phyloP scores from a whole-genome alignment of 1,140 invertebrate species.

The Adelges cooleyi region DNA sequence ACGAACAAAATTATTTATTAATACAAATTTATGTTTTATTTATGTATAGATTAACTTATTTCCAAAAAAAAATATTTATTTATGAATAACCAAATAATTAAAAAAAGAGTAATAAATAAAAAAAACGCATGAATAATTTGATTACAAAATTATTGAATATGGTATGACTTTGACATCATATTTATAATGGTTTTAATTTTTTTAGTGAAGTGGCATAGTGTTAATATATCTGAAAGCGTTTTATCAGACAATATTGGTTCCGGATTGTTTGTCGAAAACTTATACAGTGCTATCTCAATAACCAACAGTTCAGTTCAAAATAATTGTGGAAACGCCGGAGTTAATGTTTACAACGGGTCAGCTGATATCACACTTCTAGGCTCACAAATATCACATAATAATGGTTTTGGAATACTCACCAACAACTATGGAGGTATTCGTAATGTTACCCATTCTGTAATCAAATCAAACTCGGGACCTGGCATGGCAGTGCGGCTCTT shows the following conservation, averaged over 20 bases:
- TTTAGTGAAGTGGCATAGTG: constrained; percentile 19
- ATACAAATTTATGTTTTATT: too few species aligned
- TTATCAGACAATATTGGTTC: constrained; percentile 17
- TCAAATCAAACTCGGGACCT: constrained; percentile 68
- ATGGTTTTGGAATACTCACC: constrained; percentile 82
- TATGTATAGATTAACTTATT: too few species aligned
- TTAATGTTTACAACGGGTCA: constrained; percentile 71
- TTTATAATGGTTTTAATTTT: too few species aligned
- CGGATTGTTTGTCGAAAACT: constrained; percentile 21
- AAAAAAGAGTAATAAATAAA: too few species aligned
- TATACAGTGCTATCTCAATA: constrained; percentile 17
- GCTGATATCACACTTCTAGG: constrained; percentile 88
- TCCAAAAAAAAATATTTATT: too few species aligned
- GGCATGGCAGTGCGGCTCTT: constrained; percentile 56
- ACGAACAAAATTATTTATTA: too few species aligned
- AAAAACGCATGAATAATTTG: too few species aligned
- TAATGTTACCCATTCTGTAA: constrained; percentile 69
- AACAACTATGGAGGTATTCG: constrained; percentile 81
- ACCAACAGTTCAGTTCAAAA: constrained; percentile 9
- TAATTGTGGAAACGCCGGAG: constrained; percentile 70
- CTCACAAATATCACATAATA: constrained; percentile 78
- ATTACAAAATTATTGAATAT: too few species aligned
- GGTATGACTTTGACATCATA: too few species aligned
- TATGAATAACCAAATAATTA: too few species aligned
- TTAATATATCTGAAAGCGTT: constrained; percentile 27